Conservation (phyloP, 2,797 vertebrate species). For the Alectoris magna region DNA sequence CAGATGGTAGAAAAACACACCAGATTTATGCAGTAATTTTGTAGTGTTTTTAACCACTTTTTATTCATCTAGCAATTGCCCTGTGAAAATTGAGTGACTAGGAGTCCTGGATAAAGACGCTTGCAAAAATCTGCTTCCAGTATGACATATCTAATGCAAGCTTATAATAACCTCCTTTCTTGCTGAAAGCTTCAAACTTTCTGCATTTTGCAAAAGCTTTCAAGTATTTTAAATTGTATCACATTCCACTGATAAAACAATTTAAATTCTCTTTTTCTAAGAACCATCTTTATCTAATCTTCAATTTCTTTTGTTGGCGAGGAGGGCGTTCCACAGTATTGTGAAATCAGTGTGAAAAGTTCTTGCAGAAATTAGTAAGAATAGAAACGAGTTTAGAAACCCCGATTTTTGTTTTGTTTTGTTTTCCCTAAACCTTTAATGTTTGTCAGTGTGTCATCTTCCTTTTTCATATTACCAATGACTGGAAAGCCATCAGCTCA, state of each 20-base stretch:
- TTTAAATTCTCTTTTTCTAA: not conserved
- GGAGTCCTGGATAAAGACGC: not conserved
- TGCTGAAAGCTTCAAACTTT: not conserved
- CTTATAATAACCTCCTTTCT: not conserved
- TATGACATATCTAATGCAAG: not conserved
- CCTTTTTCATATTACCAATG: not conserved
- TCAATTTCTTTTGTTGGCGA: not conserved
- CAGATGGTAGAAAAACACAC: not conserved
- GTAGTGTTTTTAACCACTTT: not conserved
- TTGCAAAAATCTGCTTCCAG: not conserved
- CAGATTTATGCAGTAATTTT: not conserved
- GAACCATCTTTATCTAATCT: not conserved
- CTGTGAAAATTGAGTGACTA: not conserved
- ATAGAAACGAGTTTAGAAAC: not conserved
- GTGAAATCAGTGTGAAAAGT: not conserved
- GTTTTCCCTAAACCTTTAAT: not conserved
- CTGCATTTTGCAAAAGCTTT: not conserved
- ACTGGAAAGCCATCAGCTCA: not conserved
- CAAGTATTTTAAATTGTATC: not conserved
- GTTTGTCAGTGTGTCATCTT: not conserved
- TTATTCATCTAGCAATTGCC: not conserved
- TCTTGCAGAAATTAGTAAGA: not conserved
- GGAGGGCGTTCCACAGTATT: not conserved
- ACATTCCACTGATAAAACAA: not conserved
- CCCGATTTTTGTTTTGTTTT: not conserved